Percentiles rank a stretch among this genome's conserved stretches.
These are phyloP conservation scores for Acromyrmex charruanus DNA, from an alignment of 1,140 invertebrate species.

Conservation along the genomic window DNA sequence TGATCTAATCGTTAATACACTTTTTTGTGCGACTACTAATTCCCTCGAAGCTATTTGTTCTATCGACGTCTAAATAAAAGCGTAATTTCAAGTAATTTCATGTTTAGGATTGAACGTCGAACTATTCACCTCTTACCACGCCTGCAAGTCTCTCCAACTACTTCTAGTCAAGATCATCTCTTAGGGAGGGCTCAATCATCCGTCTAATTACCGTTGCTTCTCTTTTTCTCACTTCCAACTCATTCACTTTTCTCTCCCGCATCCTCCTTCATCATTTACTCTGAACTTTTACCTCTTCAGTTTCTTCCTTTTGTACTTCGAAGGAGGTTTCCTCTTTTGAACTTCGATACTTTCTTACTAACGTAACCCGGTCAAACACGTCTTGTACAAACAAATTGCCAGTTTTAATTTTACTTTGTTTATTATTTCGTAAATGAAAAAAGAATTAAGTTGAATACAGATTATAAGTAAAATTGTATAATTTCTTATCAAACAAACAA, in stretches of 20 bases:
- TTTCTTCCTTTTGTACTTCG: slow-evolving; percentile 18
- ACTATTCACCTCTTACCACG: background rate
- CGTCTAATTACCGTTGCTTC: slow-evolving; percentile 83
- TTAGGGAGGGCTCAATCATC: slow-evolving; percentile 81
- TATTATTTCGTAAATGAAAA: background rate
- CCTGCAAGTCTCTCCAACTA: slow-evolving; percentile 24
- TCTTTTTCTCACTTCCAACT: slow-evolving; percentile 67
- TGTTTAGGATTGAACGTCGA: slow-evolving; percentile 55
- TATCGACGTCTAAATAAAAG: slow-evolving; percentile 54
- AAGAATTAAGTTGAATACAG: background rate
- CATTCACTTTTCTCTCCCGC: slow-evolving; percentile 7
- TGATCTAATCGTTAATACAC: slow-evolving; percentile 17
- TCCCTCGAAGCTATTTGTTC: slow-evolving; percentile 60
- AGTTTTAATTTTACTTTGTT: slow-evolving; percentile 12
- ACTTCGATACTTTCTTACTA: background rate
- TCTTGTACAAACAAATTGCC: background rate
- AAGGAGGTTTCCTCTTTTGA: slow-evolving; percentile 13
- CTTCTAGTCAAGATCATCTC: slow-evolving; percentile 73
- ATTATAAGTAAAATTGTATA: background rate
- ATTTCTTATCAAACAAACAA: background rate
- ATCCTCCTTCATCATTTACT: slow-evolving; percentile 16
- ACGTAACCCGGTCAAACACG: slow-evolving; percentile 9
- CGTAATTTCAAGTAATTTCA: slow-evolving; percentile 63
- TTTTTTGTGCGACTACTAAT: slow-evolving; percentile 28
- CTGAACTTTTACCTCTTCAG: slow-evolving; percentile 13